phyloP scores from a whole-genome alignment of 2,113 vertebrate genomes.

The Pterocles orientalis region DNA sequence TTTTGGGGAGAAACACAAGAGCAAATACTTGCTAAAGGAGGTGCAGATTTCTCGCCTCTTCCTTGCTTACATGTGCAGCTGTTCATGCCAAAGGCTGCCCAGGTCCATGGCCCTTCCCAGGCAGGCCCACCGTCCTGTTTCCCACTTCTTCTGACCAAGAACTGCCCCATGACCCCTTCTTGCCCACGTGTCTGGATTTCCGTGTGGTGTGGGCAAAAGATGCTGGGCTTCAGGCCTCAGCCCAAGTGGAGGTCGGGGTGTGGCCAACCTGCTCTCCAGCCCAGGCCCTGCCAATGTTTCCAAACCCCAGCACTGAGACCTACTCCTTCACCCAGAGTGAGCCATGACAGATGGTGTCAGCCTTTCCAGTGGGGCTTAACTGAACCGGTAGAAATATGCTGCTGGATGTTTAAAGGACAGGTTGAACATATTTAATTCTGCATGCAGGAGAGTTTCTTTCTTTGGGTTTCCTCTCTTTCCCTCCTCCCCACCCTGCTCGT shows the following conservation, averaged over 20 bases:
- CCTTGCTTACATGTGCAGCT: neutral
- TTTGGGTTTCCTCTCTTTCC: neutral
- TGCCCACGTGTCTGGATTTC: neutral
- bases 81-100: neutral
- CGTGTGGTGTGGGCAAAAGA: neutral
- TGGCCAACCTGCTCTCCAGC: neutral
- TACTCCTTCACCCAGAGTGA: neutral
- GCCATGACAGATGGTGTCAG: constrained; percentile 4
- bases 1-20: neutral
- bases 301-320: neutral
- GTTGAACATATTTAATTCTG: constrained; percentile 9
- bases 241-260: neutral
- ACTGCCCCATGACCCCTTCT: neutral
- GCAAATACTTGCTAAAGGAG: neutral
- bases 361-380: neutral
- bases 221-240: neutral
- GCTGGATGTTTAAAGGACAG: constrained; percentile 28
- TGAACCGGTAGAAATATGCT: neutral
- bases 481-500: neutral
- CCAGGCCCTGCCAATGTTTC: neutral
- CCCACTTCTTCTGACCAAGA: neutral
- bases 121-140: neutral
- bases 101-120: neutral
- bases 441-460: neutral
- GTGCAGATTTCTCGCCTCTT: neutral